Evolutionary conservation across 2,797 vertebrate species (phyloP), one percentile per base, ranked within the genome.

Genomic region (Falco columbarius): DNA sequence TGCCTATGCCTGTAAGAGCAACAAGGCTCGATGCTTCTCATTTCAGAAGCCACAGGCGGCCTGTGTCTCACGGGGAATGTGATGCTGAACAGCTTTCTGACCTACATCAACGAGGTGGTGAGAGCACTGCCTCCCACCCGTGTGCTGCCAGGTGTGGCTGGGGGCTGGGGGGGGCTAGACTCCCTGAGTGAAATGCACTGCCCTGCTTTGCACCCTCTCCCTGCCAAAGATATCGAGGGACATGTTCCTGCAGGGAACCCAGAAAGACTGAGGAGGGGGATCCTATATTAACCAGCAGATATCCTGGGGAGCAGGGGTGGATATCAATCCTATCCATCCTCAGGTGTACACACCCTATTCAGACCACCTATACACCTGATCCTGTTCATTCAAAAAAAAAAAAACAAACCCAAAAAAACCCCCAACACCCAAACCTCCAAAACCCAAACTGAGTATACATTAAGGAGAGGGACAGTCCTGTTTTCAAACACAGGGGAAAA

Each of bases 71-170:
- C 10, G 47, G 27, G 19, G 56, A 7, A 19, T 65, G 34, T 52
- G 66, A 34, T 52, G 30, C 9, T 61, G 27, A 89, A 34, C 10
- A 85, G 9, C 21, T 62, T 91, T 85, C 67, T 89, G 74, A 59
- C 9, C 36, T 79, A 23, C 5, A 56, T 54, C 44, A 87, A 5
- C 0, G 6, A 6, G 3, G 19, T 13, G 20, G 44, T 62, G 47
- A 55, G 47, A 55, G 10, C 0, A 2, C 22, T 66, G 15, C 40
- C 9, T 32, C 14, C 17, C 14, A 10, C 24, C 9, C 0, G 0
- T 17, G 9, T 34, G 34, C 61, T 81, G 19, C 21, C 12, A 6
- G 18, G 7, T 62, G 24, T 46, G 47, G 19, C 36, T 3, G 4
- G 15, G 16, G 36, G 36, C 36, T 36, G 36, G 36, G 36, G 14